Evolutionary conservation across 2,113 vertebrate genomes (phyloP).

Genomic region (Daphoenositta chrysoptera): DNA sequence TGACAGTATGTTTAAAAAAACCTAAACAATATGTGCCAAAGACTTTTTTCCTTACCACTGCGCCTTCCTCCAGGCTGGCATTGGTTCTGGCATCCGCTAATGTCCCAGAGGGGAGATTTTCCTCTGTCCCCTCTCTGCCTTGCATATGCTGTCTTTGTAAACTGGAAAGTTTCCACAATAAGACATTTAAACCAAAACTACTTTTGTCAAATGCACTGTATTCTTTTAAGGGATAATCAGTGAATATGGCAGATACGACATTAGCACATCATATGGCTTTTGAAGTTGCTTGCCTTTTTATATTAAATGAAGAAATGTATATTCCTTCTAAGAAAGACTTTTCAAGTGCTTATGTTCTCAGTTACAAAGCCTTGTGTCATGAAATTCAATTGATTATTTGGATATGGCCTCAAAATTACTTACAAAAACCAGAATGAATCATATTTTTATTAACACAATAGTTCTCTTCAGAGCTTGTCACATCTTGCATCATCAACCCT

Average conservation of each 20-base stretch:
- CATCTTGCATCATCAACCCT: not conserved
- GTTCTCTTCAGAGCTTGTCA: not conserved
- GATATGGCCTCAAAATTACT: not conserved
- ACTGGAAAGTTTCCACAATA: conserved; percentile 67
- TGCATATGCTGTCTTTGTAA: conserved; percentile 73
- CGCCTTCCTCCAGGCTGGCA: conserved; percentile 60
- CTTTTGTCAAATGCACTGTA: not conserved
- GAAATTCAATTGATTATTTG: not conserved
- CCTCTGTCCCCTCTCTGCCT: conserved; percentile 70
- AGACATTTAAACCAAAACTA: conserved; percentile 14
- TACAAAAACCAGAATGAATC: not conserved
- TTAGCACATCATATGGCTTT: not conserved
- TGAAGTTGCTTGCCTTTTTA: not conserved
- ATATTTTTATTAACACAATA: not conserved
- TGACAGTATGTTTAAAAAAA: not conserved
- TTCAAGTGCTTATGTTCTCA: not conserved
- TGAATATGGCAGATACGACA: not conserved
- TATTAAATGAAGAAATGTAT: not conserved
- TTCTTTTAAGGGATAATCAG: not conserved
- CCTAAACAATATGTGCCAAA: not conserved
- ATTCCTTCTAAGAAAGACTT: not conserved
- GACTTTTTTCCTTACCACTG: conserved; percentile 62
- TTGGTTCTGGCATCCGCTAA: conserved; percentile 67
- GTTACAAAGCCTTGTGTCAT: not conserved
- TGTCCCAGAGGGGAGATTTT: conserved; percentile 66